Evolutionary conservation across 2,888 invertebrate genomes (phyloP), one percentile per base, ranked within the genome.

Genomic region (Eucriotettix oculatus): DNA sequence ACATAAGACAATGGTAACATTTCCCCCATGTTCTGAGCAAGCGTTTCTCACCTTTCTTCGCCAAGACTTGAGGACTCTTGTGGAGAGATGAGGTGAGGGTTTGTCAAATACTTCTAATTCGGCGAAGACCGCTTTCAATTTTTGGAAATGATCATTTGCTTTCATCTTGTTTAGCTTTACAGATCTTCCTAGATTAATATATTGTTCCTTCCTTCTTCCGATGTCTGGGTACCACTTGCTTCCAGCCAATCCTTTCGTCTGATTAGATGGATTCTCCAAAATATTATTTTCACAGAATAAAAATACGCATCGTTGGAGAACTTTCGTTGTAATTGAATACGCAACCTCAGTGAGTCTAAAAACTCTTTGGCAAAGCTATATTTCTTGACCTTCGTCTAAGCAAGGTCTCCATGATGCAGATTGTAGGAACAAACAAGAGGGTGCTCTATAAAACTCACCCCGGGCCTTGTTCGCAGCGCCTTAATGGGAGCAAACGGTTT

Each of bases 61-160:
- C 57, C n/a, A 58, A 52, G 14, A 58, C 44, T 7, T 44, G 17
- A 57, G 57, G 57, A 42, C 29, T 40, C 11, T 11, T 10, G 42
- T 44, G 48, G 14, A 29, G 16, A n/a, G n/a, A n/a, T n/a, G n/a
- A n/a, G n/a, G n/a, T n/a, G n/a, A n/a, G 16, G 57, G 52, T 40
- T 52, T 58, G 48, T 58, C 16, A 52, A 52, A 29, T 52, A 48
- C 40, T 29, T 17, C 48, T 2, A 58, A 16, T 2, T 48, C 16
- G 41, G 56, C 16, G 41, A 56, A 1, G 41, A 42, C 3, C 41
- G 41, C 42, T 42, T 52, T 52, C 29, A 58, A 40, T 58, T 42
- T 58, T n/a, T 52, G 44, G 41, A 58, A 58, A 44, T 58, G 44
- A 48, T 58, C 57, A 48, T 57, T 57, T 16, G 16, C 52, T 11